Evolutionary conservation across 2,113 vertebrate genomes (phyloP).

Genomic region (Hirundichthys speculiger): DNA sequence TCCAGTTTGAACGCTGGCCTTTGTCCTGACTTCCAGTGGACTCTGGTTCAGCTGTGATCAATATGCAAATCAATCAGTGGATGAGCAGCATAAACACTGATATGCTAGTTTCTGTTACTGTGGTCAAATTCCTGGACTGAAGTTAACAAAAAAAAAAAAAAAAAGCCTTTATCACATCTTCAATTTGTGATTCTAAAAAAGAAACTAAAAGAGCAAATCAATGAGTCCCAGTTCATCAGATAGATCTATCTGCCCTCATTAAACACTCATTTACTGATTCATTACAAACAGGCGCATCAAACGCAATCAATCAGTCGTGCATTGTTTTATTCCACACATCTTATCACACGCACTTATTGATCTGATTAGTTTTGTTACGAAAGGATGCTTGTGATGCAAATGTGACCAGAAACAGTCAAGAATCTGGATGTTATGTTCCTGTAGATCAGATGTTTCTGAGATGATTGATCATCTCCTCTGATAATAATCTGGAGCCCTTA

Average conservation of each 20-base stretch:
- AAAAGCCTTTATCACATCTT: neutral
- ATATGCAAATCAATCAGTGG: slow-evolving; percentile 28
- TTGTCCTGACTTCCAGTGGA: slow-evolving; percentile 1
- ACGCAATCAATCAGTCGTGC: too few species aligned
- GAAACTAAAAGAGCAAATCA: slow-evolving; percentile 5
- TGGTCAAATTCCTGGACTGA: slow-evolving; percentile 31
- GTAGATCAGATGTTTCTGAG: too few species aligned
- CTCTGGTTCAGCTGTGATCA: slow-evolving; percentile 32
- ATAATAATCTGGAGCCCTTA: too few species aligned
- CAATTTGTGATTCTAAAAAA: neutral
- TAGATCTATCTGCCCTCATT: neutral
- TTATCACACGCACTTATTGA: too few species aligned
- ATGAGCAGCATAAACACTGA: slow-evolving; percentile 38
- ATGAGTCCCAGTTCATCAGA: neutral
- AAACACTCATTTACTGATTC: neutral
- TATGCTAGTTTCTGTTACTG: slow-evolving; percentile 25
- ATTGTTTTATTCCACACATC: too few species aligned
- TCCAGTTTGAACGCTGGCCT: neutral
- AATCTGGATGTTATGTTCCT: too few species aligned
- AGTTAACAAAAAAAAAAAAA: slow-evolving; percentile 1
- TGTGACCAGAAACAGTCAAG: too few species aligned
- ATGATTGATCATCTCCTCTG: too few species aligned
- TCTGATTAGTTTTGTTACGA: too few species aligned
- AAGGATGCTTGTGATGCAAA: too few species aligned
- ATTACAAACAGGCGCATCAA: neutral